phyloP scores from a whole-genome alignment of 2,888 invertebrate genomes.

The Cosmia pyralina region DNA sequence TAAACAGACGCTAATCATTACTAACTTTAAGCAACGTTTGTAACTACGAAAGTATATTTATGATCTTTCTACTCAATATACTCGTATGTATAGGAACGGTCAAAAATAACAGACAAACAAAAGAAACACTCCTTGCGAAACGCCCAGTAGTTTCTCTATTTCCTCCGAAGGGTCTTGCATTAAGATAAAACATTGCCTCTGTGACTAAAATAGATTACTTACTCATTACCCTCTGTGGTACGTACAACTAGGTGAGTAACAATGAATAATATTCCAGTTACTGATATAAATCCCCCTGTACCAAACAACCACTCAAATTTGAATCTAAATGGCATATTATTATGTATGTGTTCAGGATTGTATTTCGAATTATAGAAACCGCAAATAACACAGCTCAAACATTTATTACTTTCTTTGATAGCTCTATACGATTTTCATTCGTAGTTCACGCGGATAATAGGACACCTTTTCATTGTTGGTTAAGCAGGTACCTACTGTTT shows the following conservation, averaged over 20 bases:
- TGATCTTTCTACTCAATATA: neutral
- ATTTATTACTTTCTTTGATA: conserved; percentile 19
- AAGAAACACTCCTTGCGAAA: neutral
- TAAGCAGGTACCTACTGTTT: conserved; percentile 2
- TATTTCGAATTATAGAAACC: conserved; percentile 36
- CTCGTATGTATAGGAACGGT: too few species aligned
- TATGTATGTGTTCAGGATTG: conserved; percentile 29
- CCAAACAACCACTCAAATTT: conserved; percentile 21
- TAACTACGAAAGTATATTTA: neutral
- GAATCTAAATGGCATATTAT: conserved; percentile 45
- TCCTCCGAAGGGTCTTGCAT: conserved; percentile 14
- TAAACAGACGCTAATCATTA: too few species aligned
- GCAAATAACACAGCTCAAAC: conserved; percentile 33
- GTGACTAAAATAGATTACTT: conserved; percentile 27
- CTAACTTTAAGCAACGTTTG: neutral
- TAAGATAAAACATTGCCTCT: conserved; percentile 19
- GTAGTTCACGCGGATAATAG: conserved; percentile 22
- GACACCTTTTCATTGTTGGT: conserved; percentile 39
- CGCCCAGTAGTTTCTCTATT: neutral
- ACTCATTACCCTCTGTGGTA: neutral
- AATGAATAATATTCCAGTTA: conserved; percentile 36
- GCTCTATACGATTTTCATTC: conserved; percentile 22
- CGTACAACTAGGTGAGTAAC: conserved; percentile 4
- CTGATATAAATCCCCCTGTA: conserved; percentile 29
- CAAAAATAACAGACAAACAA: conserved; percentile 3